These are phyloP conservation scores for Euspilapteryx auroguttella DNA, from an alignment of 2,888 invertebrate species.

Conservation along the genomic window DNA sequence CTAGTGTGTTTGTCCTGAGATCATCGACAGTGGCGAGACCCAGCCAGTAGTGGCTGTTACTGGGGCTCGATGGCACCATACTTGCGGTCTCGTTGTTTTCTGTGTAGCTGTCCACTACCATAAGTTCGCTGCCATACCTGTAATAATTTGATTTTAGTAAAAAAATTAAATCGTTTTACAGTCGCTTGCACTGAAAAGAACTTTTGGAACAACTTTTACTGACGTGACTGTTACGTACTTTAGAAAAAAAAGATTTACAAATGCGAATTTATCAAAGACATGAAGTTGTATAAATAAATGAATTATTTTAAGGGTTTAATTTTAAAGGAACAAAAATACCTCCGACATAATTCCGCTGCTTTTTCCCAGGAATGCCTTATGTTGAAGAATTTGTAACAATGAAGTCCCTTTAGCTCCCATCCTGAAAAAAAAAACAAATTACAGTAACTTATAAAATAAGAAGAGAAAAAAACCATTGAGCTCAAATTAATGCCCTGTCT, in stretches of 20 bases:
- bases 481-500: background rate
- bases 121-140: slow-evolving; percentile 94
- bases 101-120: slow-evolving; percentile 85
- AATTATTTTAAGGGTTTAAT: no score
- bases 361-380: slow-evolving; percentile 96
- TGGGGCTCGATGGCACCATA: slow-evolving; percentile 71
- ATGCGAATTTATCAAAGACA: no score
- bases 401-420: slow-evolving; percentile 88
- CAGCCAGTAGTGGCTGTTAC: slow-evolving; percentile 83
- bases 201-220: no score
- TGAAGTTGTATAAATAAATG: no score
- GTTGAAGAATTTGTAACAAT: slow-evolving; percentile 95
- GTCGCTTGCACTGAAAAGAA: no score
- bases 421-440: slow-evolving; percentile 65
- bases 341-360: slow-evolving; percentile 91
- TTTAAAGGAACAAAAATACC: no score
- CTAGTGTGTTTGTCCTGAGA: slow-evolving; percentile 90
- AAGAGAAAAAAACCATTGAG: no score
- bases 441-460: no score
- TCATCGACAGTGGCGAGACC: slow-evolving; percentile 90
- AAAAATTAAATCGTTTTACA: no score
- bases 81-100: slow-evolving; percentile 91
- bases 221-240: no score
- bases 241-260: no score
- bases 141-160: slow-evolving; percentile 13